Percentiles rank a stretch among this genome's conserved stretches.
Conservation (phyloP, 2,113 vertebrate genomes). For the Oncorhynchus keta region DNA sequence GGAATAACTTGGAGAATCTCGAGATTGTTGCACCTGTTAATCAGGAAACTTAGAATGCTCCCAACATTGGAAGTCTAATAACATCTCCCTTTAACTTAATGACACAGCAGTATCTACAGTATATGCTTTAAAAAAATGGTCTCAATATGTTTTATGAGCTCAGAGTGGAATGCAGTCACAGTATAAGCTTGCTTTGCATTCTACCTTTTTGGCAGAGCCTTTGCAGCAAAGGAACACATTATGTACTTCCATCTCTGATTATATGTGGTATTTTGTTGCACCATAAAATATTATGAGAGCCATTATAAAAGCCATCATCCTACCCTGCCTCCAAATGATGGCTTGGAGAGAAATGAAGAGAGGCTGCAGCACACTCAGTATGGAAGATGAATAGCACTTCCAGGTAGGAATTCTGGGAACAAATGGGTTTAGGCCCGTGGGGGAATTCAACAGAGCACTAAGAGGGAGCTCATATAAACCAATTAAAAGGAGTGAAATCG, state of each 20-base stretch:
- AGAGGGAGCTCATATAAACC: not conserved
- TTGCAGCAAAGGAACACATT: constrained; percentile 12
- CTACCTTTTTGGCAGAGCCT: not conserved
- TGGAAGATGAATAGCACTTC: not conserved
- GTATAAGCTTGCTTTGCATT: not conserved
- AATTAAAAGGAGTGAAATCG: not conserved
- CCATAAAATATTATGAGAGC: constrained; percentile 47
- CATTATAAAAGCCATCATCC: constrained; percentile 48
- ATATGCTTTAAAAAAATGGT: not conserved
- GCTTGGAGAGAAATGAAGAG: not conserved
- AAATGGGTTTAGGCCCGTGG: not conserved
- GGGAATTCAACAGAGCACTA: not conserved
- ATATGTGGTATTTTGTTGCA: constrained; percentile 36
- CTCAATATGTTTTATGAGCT: not conserved
- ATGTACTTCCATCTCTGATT: not conserved
- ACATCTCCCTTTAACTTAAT: no score
- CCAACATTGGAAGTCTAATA: no score
- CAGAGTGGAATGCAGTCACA: not conserved
- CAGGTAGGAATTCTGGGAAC: not conserved
- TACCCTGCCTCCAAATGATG: not conserved
- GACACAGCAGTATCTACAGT: no score
- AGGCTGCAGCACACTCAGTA: not conserved
- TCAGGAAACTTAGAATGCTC: no score
- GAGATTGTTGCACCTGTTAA: no score
- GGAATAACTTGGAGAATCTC: no score